Base-by-base conservation (phyloP, 2,113 vertebrate species). In the Cyprinodon variegatus region DNA sequence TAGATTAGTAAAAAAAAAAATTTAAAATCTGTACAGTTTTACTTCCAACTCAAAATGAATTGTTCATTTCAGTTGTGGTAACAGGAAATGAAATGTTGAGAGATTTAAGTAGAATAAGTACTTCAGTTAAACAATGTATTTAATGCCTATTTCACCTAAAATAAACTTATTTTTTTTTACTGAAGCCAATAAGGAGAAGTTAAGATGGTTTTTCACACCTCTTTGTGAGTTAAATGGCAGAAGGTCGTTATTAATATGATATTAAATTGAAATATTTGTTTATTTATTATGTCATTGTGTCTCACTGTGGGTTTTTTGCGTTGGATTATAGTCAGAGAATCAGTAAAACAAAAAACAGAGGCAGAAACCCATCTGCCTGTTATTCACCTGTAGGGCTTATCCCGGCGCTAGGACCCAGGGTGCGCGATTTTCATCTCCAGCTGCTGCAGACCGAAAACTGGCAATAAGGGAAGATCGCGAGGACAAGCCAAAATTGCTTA, bases 371-470 rank as follows among this genome's bases (percentile, higher is more conserved):
- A 79, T 68, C 72, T 85, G 81, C 79, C 86, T 88, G 86, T 88
- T 90, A 80, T 93, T 95, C 94, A 95, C 94, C 94, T 95, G 94
- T 93, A 87, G 86, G 86, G 79, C 90, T 88, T 71, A 2, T 59
- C 70, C 90, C 84, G 93, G 94, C 94, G 90, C 93, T 95, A 95
- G 94, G 94, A 95, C 94, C 94, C 94, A 93, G 94, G 88, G 93
- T 93, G 94, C 94, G 94, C 94, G 94, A 94, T 94, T 92, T 87
- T 92, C 92, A 91, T 94, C 93, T 94, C 94, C 94, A 95, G 94
- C 94, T 95, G 94, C 94, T 95, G 94, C 94, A 93, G 93, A 93
- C 93, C 90, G 91, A 93, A 93, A 93, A 93, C 93, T 92, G 93
- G 94, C 94, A 93, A 94, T 94, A 93, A 94, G 94, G 89, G 94